phyloP scores from a whole-genome alignment of 2,888 invertebrate genomes.

The Frankliniella intonsa region DNA sequence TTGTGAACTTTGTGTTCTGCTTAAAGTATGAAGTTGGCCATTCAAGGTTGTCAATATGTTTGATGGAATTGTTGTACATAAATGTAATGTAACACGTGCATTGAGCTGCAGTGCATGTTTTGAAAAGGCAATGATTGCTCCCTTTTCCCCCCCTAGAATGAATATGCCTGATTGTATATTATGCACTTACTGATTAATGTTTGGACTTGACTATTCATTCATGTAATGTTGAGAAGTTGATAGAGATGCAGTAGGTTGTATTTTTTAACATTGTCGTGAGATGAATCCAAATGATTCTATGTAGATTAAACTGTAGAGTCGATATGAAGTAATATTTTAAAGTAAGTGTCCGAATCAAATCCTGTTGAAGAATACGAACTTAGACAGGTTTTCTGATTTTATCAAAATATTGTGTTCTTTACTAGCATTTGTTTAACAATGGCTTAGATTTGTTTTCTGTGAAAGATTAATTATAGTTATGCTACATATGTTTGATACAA shows the following conservation, averaged over 20 bases:
- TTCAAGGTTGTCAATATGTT: neutral
- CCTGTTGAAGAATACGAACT: neutral
- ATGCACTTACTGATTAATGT: neutral
- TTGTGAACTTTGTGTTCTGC: neutral
- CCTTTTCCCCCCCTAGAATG: neutral
- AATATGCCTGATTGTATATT: neutral
- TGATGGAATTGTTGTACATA: too few relatives aligned
- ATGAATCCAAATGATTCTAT: constrained; percentile 9
- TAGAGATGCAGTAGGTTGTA: neutral
- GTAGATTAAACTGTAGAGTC: neutral
- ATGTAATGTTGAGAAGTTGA: neutral
- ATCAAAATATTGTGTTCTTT: constrained; percentile 31
- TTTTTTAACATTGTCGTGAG: constrained; percentile 14
- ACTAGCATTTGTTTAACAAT: constrained; percentile 33
- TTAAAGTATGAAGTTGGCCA: neutral
- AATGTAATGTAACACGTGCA: too few relatives aligned
- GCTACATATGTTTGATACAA: constrained; percentile 23
- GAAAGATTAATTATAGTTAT: constrained; percentile 1
- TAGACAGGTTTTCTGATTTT: constrained; percentile 13
- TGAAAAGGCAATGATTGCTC: neutral
- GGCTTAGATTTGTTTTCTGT: constrained; percentile 32
- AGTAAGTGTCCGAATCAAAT: neutral
- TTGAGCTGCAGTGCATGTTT: neutral
- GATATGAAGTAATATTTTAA: neutral
- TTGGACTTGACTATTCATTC: neutral